Evolutionary conservation across 2,888 invertebrate species (phyloP).

Genomic region (Caenorhabditis sp.): DNA sequence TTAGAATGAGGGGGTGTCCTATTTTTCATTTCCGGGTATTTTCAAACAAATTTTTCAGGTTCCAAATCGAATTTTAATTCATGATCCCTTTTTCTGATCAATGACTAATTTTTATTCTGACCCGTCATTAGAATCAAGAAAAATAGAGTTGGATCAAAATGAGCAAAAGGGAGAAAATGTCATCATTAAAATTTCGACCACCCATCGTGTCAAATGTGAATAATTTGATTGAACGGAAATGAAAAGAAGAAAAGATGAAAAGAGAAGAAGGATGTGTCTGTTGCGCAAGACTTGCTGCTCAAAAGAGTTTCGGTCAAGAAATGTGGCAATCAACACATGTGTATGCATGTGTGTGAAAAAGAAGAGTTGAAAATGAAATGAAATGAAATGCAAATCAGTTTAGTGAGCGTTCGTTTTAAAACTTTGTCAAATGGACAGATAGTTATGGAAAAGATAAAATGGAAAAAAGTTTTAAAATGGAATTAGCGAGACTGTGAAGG

Average conservation of each 20-base stretch:
- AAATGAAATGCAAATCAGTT: background rate
- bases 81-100: no score
- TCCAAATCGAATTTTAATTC: no score
- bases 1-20: no score
- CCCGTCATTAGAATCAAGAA: no score
- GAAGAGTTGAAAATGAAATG: background rate
- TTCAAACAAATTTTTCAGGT: no score
- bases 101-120: no score
- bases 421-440: no score
- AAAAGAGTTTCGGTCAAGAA: background rate
- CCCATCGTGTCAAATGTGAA: conserved; percentile 1
- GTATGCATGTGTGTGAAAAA: background rate
- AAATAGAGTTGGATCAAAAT: no score
- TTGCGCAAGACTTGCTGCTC: background rate
- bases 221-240: conserved; percentile 1
- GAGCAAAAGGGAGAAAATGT: background rate
- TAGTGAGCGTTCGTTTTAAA: background rate
- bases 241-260: conserved; percentile 1
- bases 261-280: background rate
- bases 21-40: no score
- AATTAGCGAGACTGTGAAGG: background rate
- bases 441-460: background rate
- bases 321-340: background rate
- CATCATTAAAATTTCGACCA: conserved; percentile 1
- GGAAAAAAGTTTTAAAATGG: background rate